phyloP scores from a whole-genome alignment of 2,888 invertebrate genomes.

The Hyposoter didymator region DNA sequence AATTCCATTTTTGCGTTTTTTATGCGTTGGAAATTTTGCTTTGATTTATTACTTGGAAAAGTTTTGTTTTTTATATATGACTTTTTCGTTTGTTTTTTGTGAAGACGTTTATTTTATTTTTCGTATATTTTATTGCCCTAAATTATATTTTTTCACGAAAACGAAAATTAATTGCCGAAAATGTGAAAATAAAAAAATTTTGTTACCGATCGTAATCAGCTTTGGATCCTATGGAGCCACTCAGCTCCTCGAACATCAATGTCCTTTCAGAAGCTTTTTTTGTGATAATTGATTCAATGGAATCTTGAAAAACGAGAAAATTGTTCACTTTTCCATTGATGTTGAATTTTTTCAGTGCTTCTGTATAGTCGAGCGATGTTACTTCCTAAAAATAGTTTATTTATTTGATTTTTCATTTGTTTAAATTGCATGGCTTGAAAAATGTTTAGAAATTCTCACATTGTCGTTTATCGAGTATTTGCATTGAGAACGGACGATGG shows the following conservation, averaged over 20 bases:
- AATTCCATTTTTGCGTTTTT: neutral
- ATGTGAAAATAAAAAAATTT: neutral
- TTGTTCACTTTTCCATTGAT: constrained; percentile 95
- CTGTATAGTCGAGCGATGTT: constrained; percentile 10
- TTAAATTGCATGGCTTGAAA: neutral
- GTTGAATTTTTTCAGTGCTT: constrained; percentile 25
- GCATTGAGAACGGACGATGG: neutral
- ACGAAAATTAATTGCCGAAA: no score
- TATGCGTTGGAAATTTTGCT: neutral
- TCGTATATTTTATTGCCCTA: no score
- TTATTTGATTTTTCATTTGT: neutral
- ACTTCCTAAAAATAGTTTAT: constrained; percentile 26
- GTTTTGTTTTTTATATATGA: neutral
- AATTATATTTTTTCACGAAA: no score
- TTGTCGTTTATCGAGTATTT: constrained; percentile 27
- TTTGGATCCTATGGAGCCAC: constrained; percentile 96
- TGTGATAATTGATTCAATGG: constrained; percentile 98
- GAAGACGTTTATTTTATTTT: no score
- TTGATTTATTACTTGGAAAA: neutral
- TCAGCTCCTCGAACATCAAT: constrained; percentile 97
- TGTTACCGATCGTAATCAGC: constrained; percentile 92
- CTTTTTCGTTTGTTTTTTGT: no score
- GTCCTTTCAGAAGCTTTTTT: constrained; percentile 98
- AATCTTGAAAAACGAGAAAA: constrained; percentile 98
- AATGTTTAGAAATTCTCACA: constrained; percentile 17